Evolutionary conservation across 2,888 invertebrate genomes (phyloP), one percentile per base, ranked within the genome.

Genomic region (Tetheella fluctuosa): DNA sequence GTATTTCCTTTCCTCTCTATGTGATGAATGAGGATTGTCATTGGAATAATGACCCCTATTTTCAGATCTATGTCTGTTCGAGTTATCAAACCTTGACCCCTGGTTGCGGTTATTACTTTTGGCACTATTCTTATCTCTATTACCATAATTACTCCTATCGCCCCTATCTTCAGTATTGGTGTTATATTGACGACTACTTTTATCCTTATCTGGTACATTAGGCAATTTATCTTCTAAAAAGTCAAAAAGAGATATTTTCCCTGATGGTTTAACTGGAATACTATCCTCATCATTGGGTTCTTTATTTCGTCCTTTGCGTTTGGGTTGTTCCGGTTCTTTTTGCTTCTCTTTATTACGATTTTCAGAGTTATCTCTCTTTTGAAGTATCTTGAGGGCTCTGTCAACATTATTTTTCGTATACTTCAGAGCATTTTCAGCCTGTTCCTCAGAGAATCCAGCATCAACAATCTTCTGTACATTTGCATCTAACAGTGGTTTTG

Each of bases 171-270:
- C 89, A 54, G 73, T 76, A 58, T 79, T 76, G 54, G 81, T 76
- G 60, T 81, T 83, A 62, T 84, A 77, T 52, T 84, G 85, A 12
- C 87, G 80, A 67, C 69, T 87, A 63, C 77, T 88, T 65, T 80
- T 89, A 60, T 88, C 92, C 59, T 85, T 90, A 59, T 94, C 94
- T 52, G 91, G 85, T 62, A 94, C 94, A 68, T 90, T 89, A 53
- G 96, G 96, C 54, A 97, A 88, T 88, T 97, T 97, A 75, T 96
- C 95, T 81, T 97, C 97, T 10, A 97, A 93, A 81, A 97, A 97
- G 83, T 97, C 96, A 84, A 97, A 97, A 2, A 97, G 87, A 0
- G 96, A 97, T 1, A 97, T 95, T 87, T 96, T 96, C 53, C 96
- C 96, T 13, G 96, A 95, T 0, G 97, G 97, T 84, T 97, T 97